Base-by-base conservation (phyloP, 2,113 vertebrate genomes). In the Caranx melampygus region DNA sequence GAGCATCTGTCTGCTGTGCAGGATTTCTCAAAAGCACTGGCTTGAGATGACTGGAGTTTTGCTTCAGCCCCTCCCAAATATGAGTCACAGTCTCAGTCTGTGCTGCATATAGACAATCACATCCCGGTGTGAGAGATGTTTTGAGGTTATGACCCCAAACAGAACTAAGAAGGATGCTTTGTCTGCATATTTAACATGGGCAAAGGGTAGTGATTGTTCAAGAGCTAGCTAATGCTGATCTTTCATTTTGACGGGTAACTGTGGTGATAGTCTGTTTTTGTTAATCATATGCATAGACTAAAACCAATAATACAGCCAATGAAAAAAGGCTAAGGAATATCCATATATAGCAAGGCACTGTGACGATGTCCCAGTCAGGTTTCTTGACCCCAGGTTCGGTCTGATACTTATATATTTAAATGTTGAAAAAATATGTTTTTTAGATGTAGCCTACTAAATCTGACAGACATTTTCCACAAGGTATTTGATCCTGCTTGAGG, bases 41-140 rank as follows among this genome's bases (percentile, higher is more conserved):
- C 61, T 73, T 20, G 34, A 79, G 42, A 62, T 77, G 57, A 79
- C 66, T 57, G 33, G 52, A 49, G 83, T 77, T 77, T 81, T 64
- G 21, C 58, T 83, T 61, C 58, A 59, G 79, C 52, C 71, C 33
- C 42, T 86, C 80, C 74, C 72, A 70, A 59, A 73, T 34, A 51
- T 81, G 81, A 87, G 67, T 83, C 85, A 91, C 70, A 74, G 60
- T 79, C 65, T 82, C 55, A 18, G 42, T 65, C 44, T 31, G 55
- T 66, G 61, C 65, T 54, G 26, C 40, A 67, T 54, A 61, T 14
- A 74, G 40, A 72, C 65, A 71, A 72, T 34, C 40, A 40, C 51
- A 74, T 58, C 35, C 72, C 82, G 67, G 68, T 86, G 78, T 82
- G 79, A 26, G 82, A 65, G 52, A 79, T 34, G 60, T 34, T n/a